Base-by-base conservation (phyloP, 2,797 vertebrate genomes). In the Enteromius thamalakanensis region DNA sequence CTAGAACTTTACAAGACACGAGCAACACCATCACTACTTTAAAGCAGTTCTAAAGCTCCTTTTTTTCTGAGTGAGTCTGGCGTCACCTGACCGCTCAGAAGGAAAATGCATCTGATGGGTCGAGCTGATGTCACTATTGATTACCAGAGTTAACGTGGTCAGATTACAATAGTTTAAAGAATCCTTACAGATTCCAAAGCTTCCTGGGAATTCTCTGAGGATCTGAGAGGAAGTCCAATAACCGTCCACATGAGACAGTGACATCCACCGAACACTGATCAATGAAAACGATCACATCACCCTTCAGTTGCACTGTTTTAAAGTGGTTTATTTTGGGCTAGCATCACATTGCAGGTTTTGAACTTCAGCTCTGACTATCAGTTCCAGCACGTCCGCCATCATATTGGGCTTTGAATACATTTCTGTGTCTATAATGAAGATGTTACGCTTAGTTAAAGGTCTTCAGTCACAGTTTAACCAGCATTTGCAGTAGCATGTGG, bases 281-380 rank as follows among this genome's bases (percentile, higher is more conserved):
- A 82, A 89, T 81, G 76, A 82, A 84, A 83, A 78, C 75, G 37
- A 86, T 85, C 79, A 78, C 79, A 79, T 81, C 71, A 83, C 75
- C 67, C 79, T 81, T 85, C 79, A 60, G 79, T 21, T 55, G 83
- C 42, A 29, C 51, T 15, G 71, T 74, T 75, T 55, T n/a, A 75
- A 75, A 75, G 32, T 75, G 51, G 72, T 23, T 40, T 40, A 75
- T 55, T 55, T 75, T 55, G 8, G 21, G 32, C 49, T 14, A 8
- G 49, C 32, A 8, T 55, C 32, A 15, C 71, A 37, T 55, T n/a
- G 21, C 37, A 26, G 53, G 53, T 60, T 76, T 42, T 75, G 51
- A 58, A 58, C 32, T 75, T 37, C 32, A 55, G 21, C 14, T 55
- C 21, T 2, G 29, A 55, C 65, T n/a, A 68, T 68, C 65, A 37